phyloP scores from a whole-genome alignment of 1,140 invertebrate genomes.

The Drosophila malerkotliana region DNA sequence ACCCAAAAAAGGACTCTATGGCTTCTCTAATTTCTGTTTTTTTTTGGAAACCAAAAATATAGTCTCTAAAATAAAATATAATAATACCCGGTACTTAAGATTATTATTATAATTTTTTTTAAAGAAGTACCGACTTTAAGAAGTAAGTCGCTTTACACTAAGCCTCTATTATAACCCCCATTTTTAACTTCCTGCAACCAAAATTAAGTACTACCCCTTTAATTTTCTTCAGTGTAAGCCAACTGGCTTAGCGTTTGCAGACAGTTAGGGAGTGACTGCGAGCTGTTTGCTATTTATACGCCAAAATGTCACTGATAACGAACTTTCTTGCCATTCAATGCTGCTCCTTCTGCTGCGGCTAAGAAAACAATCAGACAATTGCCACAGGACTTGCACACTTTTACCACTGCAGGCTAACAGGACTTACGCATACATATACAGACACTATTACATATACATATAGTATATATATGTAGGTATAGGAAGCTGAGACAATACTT shows the following conservation, averaged over 20 bases:
- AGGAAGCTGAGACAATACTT: constrained; percentile 55
- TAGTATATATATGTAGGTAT: constrained; percentile 8
- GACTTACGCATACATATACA: constrained; percentile 25
- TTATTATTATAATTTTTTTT: not conserved
- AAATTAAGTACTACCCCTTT: no score
- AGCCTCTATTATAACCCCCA: no score
- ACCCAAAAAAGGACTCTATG: no score
- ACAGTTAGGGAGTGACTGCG: constrained; percentile 12
- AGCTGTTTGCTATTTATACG: constrained; percentile 61
- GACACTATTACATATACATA: constrained; percentile 15
- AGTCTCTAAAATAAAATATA: not conserved
- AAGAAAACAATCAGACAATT: constrained; percentile 80
- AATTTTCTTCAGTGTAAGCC: constrained; percentile 13
- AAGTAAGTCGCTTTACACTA: no score
- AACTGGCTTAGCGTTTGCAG: constrained; percentile 10
- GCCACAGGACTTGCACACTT: constrained; percentile 75
- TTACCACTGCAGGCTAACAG: constrained; percentile 50
- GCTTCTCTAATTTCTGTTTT: no score
- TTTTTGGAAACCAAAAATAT: no score
- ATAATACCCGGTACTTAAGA: not conserved
- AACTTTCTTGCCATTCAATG: constrained; percentile 66
- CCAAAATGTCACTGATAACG: constrained; percentile 77
- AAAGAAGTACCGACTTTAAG: no score
- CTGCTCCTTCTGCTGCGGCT: constrained; percentile 56
- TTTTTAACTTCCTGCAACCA: no score